phyloP scores from a whole-genome alignment of 2,113 vertebrate species.

The Anser cygnoides region DNA sequence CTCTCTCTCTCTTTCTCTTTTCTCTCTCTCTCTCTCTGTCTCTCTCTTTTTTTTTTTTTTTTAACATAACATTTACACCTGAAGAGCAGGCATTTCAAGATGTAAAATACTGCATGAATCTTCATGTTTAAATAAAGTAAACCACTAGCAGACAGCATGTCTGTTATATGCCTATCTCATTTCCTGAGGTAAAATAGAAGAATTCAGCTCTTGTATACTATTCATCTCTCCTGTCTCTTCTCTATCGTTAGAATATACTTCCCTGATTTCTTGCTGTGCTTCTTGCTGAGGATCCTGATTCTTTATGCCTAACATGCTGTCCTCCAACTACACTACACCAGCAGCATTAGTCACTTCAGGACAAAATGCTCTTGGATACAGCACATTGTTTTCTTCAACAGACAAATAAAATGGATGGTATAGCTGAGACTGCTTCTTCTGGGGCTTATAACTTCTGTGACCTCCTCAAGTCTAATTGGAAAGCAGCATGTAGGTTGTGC shows the following conservation, averaged over 20 bases:
- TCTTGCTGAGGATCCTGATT: conserved; percentile 38
- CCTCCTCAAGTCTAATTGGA: neutral
- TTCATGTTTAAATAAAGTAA: neutral
- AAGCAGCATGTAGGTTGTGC: neutral
- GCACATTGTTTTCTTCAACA: conserved; percentile 21
- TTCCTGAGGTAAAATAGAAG: neutral
- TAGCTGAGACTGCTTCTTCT: neutral
- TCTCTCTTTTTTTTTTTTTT: neutral
- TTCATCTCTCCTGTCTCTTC: conserved; percentile 44
- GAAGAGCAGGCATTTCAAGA: neutral
- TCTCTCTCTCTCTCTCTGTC: neutral
- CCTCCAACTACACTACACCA: conserved; percentile 32
- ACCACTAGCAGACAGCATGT: neutral
- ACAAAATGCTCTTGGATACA: conserved; percentile 35
- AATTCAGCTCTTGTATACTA: conserved; percentile 5
- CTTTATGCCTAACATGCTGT: conserved; percentile 46
- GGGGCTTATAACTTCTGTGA: neutral
- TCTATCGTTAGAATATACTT: conserved; percentile 21
- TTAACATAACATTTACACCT: neutral
- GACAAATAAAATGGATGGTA: conserved; percentile 26
- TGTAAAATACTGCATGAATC: neutral
- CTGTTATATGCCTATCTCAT: neutral
- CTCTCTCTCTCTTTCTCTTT: neutral
- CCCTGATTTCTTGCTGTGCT: conserved; percentile 30
- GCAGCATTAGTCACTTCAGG: conserved; percentile 19